Percentiles rank a stretch among this genome's conserved stretches.
These are phyloP conservation scores for Gymnoscopelus braueri DNA, from an alignment of 2,797 vertebrate species.

Conservation along the genomic window DNA sequence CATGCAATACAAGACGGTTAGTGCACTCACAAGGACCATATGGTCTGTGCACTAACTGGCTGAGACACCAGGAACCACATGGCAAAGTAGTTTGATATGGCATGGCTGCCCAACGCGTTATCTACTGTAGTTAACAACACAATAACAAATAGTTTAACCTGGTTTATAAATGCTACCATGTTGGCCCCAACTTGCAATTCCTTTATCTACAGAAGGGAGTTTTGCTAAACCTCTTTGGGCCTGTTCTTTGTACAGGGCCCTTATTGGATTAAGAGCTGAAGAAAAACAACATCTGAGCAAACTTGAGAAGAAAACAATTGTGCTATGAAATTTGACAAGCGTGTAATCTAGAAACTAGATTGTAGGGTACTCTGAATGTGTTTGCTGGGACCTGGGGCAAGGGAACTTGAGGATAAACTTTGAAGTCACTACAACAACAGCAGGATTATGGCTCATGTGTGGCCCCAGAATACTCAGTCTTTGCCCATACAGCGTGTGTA, in stretches of 20 bases:
- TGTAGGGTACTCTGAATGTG: neutral
- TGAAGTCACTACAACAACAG: slow-evolving; percentile 17
- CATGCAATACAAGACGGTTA: too few species aligned
- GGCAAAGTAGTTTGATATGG: too few species aligned
- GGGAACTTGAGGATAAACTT: slow-evolving; percentile 1
- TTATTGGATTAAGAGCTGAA: slow-evolving; percentile 4
- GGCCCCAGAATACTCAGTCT: slow-evolving; percentile 37
- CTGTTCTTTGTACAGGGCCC: slow-evolving; percentile 5
- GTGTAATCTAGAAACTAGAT: neutral
- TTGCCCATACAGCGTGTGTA: slow-evolving; percentile 29
- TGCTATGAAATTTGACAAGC: neutral
- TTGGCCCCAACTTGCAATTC: too few species aligned
- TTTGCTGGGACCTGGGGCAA: neutral
- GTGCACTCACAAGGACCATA: too few species aligned
- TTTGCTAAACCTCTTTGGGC: neutral
- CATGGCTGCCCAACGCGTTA: too few species aligned
- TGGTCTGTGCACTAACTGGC: too few species aligned
- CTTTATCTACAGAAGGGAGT: too few species aligned
- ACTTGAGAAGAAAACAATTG: neutral
- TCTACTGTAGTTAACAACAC: too few species aligned
- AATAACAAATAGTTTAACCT: too few species aligned
- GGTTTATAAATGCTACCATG: too few species aligned
- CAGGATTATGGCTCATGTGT: slow-evolving; percentile 26
- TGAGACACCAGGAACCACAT: too few species aligned
- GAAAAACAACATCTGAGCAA: neutral